Evolutionary conservation across 2,888 invertebrate species (phyloP), one percentile per base, ranked within the genome.

Genomic region (Eubasilissa splendida): DNA sequence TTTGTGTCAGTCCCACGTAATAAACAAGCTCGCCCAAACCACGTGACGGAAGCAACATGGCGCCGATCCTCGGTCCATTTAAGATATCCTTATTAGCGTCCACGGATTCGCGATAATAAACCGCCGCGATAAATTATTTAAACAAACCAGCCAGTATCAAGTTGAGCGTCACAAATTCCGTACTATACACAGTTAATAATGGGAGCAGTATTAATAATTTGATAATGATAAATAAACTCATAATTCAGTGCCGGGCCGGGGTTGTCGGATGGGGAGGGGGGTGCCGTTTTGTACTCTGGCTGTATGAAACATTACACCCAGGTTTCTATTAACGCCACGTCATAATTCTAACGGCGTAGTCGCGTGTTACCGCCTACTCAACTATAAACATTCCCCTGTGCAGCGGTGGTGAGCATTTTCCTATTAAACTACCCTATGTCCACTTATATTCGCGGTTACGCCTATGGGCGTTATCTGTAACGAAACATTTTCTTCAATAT

Each of bases 211-310:
- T 89, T 89, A 89, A 90, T 90, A 90, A 90, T 91, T 91, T 89
- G 90, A 89, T 90, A 90, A 90, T 91, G 90, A 90, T 90, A 90
- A 90, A 90, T 90, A 91, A 90, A 90, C 90, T 88, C 90, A 90
- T 91, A 91, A 91, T 90, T 90, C 86, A 87, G 85, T 71, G 75
- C 59, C 42, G 42, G 76, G 71, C 58, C 42, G 73, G 70, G 81
- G 81, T 70, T 52, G 80, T 33, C 10, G 63, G 71, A 78, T 54
- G 54, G 33, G 80, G 70, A 80, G 77, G 83, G 70, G 82, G 77
- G 83, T 54, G 31, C 75, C 59, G n/a, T 65, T 79, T 77, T 50
- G 76, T 42, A 33, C 79, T 73, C 65, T 76, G 79, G 76, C 79
- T 73, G 81, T 84, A 83, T 84, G 84, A 84, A 84, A 83, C 83